Evolutionary conservation across 2,888 invertebrate genomes (phyloP).

Genomic region (Sesia apiformis): DNA sequence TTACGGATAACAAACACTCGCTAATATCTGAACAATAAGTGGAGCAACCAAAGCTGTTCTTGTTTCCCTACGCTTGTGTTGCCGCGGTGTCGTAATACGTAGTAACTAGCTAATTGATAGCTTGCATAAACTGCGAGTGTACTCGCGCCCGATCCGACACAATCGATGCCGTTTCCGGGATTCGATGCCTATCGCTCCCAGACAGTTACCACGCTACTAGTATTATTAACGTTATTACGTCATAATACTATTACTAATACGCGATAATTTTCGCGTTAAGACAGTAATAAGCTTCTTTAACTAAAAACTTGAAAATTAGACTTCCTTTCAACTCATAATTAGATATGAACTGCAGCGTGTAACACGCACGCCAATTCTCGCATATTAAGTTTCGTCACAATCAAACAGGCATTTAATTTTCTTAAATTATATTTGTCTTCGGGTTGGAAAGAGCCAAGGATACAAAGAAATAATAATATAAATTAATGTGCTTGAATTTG

Average conservation of each 20-base stretch:
- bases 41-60: constrained; percentile 33
- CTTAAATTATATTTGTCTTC: too few relatives aligned
- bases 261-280: background rate
- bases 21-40: constrained; percentile 33
- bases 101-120: constrained; percentile 60
- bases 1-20: constrained; percentile 21
- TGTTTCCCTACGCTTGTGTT: constrained; percentile 37
- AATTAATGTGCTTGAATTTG: too few relatives aligned
- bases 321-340: too few relatives aligned
- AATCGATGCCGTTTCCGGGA: constrained; percentile 51
- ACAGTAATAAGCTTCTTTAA: background rate
- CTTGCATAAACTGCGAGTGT: constrained; percentile 58
- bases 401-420: too few relatives aligned
- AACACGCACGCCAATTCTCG: too few relatives aligned
- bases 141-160: constrained; percentile 33
- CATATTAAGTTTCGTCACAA: too few relatives aligned
- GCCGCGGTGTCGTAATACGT: constrained; percentile 51
- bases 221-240: background rate
- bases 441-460: too few relatives aligned
- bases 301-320: too few relatives aligned
- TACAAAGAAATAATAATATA: too few relatives aligned
- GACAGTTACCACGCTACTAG: background rate
- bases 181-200: constrained; percentile 25
- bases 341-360: too few relatives aligned
- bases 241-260: background rate